Evolutionary conservation across 2,797 vertebrate species (phyloP), one percentile per base, ranked within the genome.

Genomic region (Bradypodion pumilum): DNA sequence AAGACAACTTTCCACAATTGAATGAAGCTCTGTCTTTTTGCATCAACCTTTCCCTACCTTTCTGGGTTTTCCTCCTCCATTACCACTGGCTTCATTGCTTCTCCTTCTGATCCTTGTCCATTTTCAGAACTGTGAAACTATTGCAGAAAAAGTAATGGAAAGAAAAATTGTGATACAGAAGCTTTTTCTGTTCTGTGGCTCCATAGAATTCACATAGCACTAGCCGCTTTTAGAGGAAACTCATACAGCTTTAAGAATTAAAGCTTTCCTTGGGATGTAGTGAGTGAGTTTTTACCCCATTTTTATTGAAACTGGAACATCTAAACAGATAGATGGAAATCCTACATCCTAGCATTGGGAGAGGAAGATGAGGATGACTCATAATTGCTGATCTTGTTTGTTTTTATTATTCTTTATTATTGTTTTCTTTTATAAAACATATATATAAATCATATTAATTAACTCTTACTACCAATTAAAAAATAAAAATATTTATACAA

Each of bases 31-130:
- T 68, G 65, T 8, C 40, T 60, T 13, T 60, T 72, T 85, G 10
- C 13, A 56, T 23, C 40, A 60, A 19, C 27, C 12, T 60, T 16
- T 70, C 0, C 62, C 86, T 91, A 94, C 94, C 93, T 93, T 35
- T 74, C 88, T n/a, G 4, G 19, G 72, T 74, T 74, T 59, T 89
- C 89, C 16, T 82, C 77, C 25, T 81, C 35, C 16, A 19, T 77
- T 10, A 27, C 10, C 5, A 83, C 87, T 0, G 0, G 44, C 81
- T 86, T 88, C 0, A 46, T 1, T 6, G 80, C 56, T 0, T 84
- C 78, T 29, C 68, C 65, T 74, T 3, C 76, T 23, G 74, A 74
- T 49, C 56, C 74, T 46, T 37, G 65, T 1, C 68, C 86, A 32
- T 35, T 87, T 77, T 81, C 78, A 65, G 73, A 37, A 46, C 35